phyloP scores from a whole-genome alignment of 1,140 invertebrate genomes.

The Sycobia sp. region DNA sequence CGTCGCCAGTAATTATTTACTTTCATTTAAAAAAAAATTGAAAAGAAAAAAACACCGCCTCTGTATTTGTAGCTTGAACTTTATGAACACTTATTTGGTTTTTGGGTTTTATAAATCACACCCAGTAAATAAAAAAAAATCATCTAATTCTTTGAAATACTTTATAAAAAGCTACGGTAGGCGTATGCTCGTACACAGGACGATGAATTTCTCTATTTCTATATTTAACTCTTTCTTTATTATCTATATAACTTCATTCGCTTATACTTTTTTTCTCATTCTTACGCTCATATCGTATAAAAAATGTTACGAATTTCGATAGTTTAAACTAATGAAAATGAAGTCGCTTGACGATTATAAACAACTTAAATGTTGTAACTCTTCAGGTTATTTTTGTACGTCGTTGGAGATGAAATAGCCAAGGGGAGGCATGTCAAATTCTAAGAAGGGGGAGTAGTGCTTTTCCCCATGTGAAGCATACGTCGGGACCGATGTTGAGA shows the following conservation, averaged over 20 bases:
- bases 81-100: slow-evolving; percentile 49
- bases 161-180: slow-evolving; percentile 17
- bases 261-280: neutral
- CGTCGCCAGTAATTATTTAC: slow-evolving; percentile 15
- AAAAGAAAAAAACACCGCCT: slow-evolving; percentile 29
- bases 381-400: too few relatives aligned
- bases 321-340: slow-evolving; percentile 9
- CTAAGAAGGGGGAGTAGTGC: too few relatives aligned
- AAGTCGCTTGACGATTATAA: too few relatives aligned
- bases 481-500: too few relatives aligned
- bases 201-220: slow-evolving; percentile 20
- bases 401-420: too few relatives aligned
- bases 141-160: slow-evolving; percentile 7
- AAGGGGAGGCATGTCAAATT: too few relatives aligned
- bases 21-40: slow-evolving; percentile 27
- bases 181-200: slow-evolving; percentile 11
- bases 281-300: slow-evolving; percentile 19
- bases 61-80: slow-evolving; percentile 49
- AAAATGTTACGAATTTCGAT: slow-evolving; percentile 3
- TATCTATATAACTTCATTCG: neutral
- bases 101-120: slow-evolving; percentile 49
- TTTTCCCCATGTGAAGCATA: too few relatives aligned
- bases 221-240: neutral
- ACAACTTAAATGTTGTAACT: too few relatives aligned
- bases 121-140: slow-evolving; percentile 12